phyloP scores from a whole-genome alignment of 1,140 invertebrate genomes.

The Drosophila pruinosa region DNA sequence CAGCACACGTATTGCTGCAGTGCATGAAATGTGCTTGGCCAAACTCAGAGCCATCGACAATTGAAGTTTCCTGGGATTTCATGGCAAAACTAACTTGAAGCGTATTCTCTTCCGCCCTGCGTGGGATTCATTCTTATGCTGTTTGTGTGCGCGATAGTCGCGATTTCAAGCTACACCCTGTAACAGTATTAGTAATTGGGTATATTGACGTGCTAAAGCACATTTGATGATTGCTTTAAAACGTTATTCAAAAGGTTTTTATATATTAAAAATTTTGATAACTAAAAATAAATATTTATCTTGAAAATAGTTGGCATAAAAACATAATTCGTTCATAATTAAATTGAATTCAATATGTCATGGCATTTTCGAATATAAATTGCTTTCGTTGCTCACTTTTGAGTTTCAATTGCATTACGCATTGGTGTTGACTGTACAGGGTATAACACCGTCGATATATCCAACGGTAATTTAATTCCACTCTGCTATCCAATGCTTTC shows the following conservation, averaged over 20 bases:
- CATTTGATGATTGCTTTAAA: background rate
- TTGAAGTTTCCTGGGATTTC: conserved; percentile 63
- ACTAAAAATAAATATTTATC: too few species aligned
- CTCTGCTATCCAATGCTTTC: conserved; percentile 7
- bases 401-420: background rate
- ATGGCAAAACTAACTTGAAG: conserved; percentile 63
- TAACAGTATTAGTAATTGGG: background rate
- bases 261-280: too few species aligned
- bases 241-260: background rate
- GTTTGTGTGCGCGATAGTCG: conserved; percentile 62
- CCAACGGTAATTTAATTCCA: background rate
- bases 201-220: background rate
- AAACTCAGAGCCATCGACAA: conserved; percentile 40
- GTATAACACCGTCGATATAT: background rate
- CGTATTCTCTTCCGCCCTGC: conserved; percentile 32
- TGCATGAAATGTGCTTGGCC: conserved; percentile 26
- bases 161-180: conserved; percentile 43
- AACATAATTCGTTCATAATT: background rate
- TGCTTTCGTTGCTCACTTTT: too few species aligned
- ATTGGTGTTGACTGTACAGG: too few species aligned
- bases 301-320: too few species aligned
- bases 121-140: conserved; percentile 68
- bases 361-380: too few species aligned
- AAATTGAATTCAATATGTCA: background rate
- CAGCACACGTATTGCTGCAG: conserved; percentile 43